Base-by-base conservation (phyloP, 2,113 vertebrate genomes). In the Phalacrocorax pelagicus region DNA sequence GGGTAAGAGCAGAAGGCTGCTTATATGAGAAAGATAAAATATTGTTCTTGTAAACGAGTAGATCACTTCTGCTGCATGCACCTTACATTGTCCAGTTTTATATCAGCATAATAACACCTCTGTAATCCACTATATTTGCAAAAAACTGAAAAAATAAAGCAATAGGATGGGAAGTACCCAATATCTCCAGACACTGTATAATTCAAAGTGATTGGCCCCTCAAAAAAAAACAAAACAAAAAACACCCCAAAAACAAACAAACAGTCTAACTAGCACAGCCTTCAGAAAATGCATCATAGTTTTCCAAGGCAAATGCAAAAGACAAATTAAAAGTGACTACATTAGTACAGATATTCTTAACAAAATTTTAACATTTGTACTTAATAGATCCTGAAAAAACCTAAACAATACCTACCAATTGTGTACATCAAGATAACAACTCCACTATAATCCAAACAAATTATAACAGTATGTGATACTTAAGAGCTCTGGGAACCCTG, bases 401-500 rank as follows among this genome's bases (percentile, higher is more conserved):
- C 71, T 94, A 95, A 94, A 94, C 67, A 97, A 96, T 96, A 97
- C 92, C 96, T 93, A 97, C 81, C 58, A 92, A 84, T 90, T 92
- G 59, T 46, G 62, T 87, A 92, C 92, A 94, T 75, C 87, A 94
- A 97, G 85, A 90, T 81, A 97, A 96, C 52, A 95, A 94, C 72
- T 89, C 36, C 84, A 96, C 61, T 80, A 85, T 49, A 74, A 92
- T 94, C 34, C 69, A 95, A 96, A 94, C 82, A 94, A 97, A 88
- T 98, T 98, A 99, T 54, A 99, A 97, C 84, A 99, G 96, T 93
- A 99, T 99, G 92, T 99, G 98, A 96, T 99, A 99, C 86, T 99
- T 99, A 77, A 99, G 99, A 32, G 99, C 98, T 40, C 99, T 98
- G 8, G 99, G 99, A 40, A 99, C 99, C 89, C 99, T 97, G 98